Conservation (phyloP, 2,888 invertebrate species). For the Lycocerus yunnanus region DNA sequence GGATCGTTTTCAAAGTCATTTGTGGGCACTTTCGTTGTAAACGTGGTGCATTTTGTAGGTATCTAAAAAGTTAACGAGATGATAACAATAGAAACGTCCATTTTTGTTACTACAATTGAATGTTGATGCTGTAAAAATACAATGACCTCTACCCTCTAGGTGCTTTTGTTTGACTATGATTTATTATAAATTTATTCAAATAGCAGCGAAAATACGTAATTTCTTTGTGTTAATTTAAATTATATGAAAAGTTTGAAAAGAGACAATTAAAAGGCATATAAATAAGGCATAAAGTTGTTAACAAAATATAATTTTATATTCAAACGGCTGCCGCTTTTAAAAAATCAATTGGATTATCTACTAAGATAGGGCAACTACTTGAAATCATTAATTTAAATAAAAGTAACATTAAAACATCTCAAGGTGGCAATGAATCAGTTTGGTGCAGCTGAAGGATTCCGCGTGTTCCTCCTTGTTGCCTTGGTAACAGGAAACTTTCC, state of each 20-base stretch:
- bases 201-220: background rate
- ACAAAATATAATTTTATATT: conserved; percentile 11
- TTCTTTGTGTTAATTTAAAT: background rate
- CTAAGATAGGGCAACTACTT: conserved; percentile 45
- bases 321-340: conserved; percentile 16
- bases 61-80: background rate
- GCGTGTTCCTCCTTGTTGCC: conserved; percentile 55
- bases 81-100: background rate
- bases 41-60: background rate
- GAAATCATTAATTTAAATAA: conserved; percentile 57
- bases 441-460: conserved; percentile 49
- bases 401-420: conserved; percentile 58
- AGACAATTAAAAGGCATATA: background rate
- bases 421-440: conserved; percentile 57
- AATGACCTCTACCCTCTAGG: background rate
- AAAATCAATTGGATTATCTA: conserved; percentile 26
- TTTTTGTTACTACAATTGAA: background rate
- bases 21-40: background rate
- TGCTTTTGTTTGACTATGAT: background rate
- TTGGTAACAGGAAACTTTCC: conserved; percentile 50
- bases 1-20: background rate
- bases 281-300: background rate
- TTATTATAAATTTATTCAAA: background rate
- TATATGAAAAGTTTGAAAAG: background rate
- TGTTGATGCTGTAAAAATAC: background rate